Evolutionary conservation across 1,140 invertebrate species (phyloP), one percentile per base, ranked within the genome.

Genomic region (Cephus cinctus): DNA sequence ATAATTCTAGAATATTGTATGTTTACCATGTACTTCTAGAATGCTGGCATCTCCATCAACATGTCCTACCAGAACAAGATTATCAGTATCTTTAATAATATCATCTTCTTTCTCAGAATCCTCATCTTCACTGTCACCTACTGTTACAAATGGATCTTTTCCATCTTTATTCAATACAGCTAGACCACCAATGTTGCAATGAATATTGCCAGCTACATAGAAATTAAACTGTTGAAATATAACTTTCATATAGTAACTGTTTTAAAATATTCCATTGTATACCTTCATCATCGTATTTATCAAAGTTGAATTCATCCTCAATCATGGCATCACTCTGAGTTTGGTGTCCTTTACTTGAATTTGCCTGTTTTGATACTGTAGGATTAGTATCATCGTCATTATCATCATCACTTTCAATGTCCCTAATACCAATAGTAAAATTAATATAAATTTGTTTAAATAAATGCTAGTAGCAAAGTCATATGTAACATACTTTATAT

Each of bases 51-150:
- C 91, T 50, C 85, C 88, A 57, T 93, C 85, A 11, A 93, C 87
- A 67, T 88, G 89, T 0, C 92, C 94, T n/a, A 91, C 82, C 11
- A 94, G 70, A 19, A 98, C 75, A n/a, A 98, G 76, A 78, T 97
- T 98, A 65, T 98, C 95, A 57, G 82, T 83, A n/a, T 85, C 80
- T 73, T 92, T 90, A 18, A 98, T 93, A 21, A 87, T 80, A 68
- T 94, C 90, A 78, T 97, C 92, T 65, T 96, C 92, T 62, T 90
- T 87, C 61, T 95, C 92, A 54, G 90, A 92, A 67, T 93, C 89
- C 45, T 82, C 75, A 57, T 85, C 83, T 43, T 83, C 81, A 47
- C 82, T 66, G 41, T 80, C 77, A 15, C 6, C 39, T 6, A 51
- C 79, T 6, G 81, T 81, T 25, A 86, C 66, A 54, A 80, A 78